Percentiles rank a stretch among this genome's conserved stretches.
These are phyloP conservation scores for Tetrao urogallus DNA, from an alignment of 2,113 vertebrate genomes.

Conservation along the genomic window DNA sequence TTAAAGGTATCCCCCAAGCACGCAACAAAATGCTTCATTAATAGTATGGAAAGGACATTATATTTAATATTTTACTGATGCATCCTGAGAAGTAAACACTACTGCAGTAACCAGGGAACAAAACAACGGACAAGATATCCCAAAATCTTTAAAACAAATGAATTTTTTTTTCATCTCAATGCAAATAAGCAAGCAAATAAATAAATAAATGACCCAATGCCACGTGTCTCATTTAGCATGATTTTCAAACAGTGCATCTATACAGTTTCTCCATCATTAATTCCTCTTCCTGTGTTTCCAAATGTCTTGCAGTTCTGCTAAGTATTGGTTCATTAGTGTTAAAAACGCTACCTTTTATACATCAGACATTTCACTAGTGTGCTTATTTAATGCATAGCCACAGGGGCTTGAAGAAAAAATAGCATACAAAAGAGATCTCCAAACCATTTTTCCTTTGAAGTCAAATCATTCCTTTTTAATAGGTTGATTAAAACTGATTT, in stretches of 20 bases:
- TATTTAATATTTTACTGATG: slow-evolving; percentile 60
- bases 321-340: slow-evolving; percentile 44
- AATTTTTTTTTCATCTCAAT: slow-evolving; percentile 56
- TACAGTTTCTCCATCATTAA: slow-evolving; percentile 76
- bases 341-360: slow-evolving; percentile 63
- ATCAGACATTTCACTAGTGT: slow-evolving; percentile 23
- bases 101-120: slow-evolving; percentile 49
- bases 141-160: slow-evolving; percentile 67
- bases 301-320: slow-evolving; percentile 61
- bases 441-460: background rate
- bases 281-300: slow-evolving; percentile 55
- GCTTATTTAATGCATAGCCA: slow-evolving; percentile 31
- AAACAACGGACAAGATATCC: slow-evolving; percentile 27
- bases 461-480: background rate
- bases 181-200: background rate
- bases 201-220: slow-evolving; percentile 45
- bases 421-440: background rate
- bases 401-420: background rate
- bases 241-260: slow-evolving; percentile 53
- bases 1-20: background rate
- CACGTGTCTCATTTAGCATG: slow-evolving; percentile 39
- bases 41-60: background rate
- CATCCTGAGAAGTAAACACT: slow-evolving; percentile 42
- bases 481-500: background rate
- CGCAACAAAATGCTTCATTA: slow-evolving; percentile 48